These are phyloP conservation scores for Hippocampus abdominalis DNA, from an alignment of 2,113 vertebrate species.

Conservation along the genomic window DNA sequence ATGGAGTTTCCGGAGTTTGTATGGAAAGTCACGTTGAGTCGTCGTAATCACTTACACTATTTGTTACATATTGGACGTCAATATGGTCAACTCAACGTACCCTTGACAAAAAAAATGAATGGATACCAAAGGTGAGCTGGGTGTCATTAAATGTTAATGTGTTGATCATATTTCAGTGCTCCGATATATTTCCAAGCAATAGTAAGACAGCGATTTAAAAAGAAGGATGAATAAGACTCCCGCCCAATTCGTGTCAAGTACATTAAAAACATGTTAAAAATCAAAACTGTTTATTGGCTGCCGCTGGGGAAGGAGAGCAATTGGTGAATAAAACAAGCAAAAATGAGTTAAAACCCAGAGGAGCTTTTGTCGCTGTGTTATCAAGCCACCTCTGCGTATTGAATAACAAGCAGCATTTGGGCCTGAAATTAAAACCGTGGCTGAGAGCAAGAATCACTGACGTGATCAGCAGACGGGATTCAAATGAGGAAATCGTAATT, in stretches of 20 bases:
- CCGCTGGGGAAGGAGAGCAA: conserved; percentile 28
- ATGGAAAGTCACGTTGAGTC: not conserved
- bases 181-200: not conserved
- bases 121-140: not conserved
- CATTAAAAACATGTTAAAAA: conserved; percentile 1
- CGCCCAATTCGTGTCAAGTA: not conserved
- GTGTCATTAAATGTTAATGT: too few relatives aligned
- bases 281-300: conserved; percentile 8
- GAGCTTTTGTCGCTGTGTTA: conserved; percentile 21
- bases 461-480: conserved; percentile 38
- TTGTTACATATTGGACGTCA: not conserved
- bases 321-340: conserved; percentile 34
- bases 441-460: conserved; percentile 34
- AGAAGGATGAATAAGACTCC: conserved; percentile 3
- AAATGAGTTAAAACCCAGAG: conserved; percentile 39
- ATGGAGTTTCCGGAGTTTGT: not conserved
- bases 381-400: conserved; percentile 31
- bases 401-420: conserved; percentile 24
- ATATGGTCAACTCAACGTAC: not conserved
- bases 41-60: not conserved
- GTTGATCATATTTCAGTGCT: not conserved
- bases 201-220: not conserved
- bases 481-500: conserved; percentile 53
- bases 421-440: conserved; percentile 40
- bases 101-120: not conserved